Evolutionary conservation across 2,797 vertebrate genomes (phyloP), one percentile per base, ranked within the genome.

Genomic region (Characodon lateralis): DNA sequence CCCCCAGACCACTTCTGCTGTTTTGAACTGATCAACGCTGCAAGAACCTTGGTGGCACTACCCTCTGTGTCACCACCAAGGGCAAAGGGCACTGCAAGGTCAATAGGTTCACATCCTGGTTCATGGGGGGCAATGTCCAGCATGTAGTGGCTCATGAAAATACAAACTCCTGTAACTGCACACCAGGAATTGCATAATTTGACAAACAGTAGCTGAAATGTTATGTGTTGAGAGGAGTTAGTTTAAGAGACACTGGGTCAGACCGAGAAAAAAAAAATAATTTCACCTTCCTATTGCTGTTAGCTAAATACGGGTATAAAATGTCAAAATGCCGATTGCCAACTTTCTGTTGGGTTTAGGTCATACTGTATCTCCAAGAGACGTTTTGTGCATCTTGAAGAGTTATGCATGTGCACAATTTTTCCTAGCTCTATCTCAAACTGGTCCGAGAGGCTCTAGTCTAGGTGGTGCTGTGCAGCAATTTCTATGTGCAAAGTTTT

Each of bases 61-160:
- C 6, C 7, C 18, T 31, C 31, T 39, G 61, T 20, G 61, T 39
- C 18, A 14, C 12, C 12, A 16, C 50, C 12, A 51, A 51, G 13
- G 50, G 41, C 46, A 46, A n/a, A 14, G 39, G 66, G 39, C 41
- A n/a, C 24, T 46, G 12, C 41, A 24, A n/a, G 12, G 43, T 48
- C 66, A 48, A 48, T 43, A 48, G n/a, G 66, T 69, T 69, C 24
- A 12, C 12, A 26, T 9, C 66, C 5, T 14, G 41, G 66, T 46
- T 69, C 66, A 69, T 3, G 59, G 48, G 61, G 50, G 72, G 81
- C 74, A 53, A 68, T 77, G 76, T 72, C 68, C 76, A 55, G 22
- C 1, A 73, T 41, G 68, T 24, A 46, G 59, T 39, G 31, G 31
- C 31, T 20, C 61, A 35, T 66, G 31, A 66, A 41, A 66, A 41